Evolutionary conservation across 2,113 vertebrate species (phyloP), one percentile per base, ranked within the genome.

Genomic region (Columba livia): DNA sequence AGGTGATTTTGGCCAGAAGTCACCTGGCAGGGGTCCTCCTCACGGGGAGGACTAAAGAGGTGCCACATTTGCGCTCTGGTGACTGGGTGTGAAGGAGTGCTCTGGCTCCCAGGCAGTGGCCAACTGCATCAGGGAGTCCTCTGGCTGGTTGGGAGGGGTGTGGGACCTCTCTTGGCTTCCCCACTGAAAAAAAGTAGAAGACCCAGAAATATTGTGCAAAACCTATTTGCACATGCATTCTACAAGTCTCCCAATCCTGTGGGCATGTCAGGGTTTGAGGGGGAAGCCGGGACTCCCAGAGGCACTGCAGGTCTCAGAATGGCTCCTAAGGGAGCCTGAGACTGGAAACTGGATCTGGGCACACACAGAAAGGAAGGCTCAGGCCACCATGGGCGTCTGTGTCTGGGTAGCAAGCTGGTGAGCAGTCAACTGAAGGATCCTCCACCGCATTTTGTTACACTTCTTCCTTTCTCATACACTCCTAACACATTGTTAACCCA

Each of bases 371-470:
- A 58, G 18, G 50, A 83, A 32, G 6, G 14, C 14, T 73, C 40
- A 66, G 29, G 83, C n/a, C 18, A 50, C 38, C 36, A 29, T n/a
- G 38, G 10, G 12, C 12, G 2, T 24, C 54, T 11, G 0, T 25
- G 14, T 20, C 66, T 58, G 66, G 51, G 13, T 51, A 50, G 58
- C 28, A 74, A 54, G 15, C 17, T 34, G 40, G 36, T 34, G 32
- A 86, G 16, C 7, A 11, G 17, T 38, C 60, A 18, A 1, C 28
- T 11, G 18, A 32, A 8, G 11, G 8, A 61, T 65, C 40, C 25
- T 87, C 36, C 9, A 2, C 15, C 0, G 0, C 5, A 1, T 51
- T 79, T 79, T 21, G 10, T 86, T 78, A 31, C 3, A 0, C 80
- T 75, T 24, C 34, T 57, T 85, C 42, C 31, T 79, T 69, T 65